These are phyloP conservation scores for Sesia bembeciformis DNA, from an alignment of 2,888 invertebrate genomes.

Conservation along the genomic window DNA sequence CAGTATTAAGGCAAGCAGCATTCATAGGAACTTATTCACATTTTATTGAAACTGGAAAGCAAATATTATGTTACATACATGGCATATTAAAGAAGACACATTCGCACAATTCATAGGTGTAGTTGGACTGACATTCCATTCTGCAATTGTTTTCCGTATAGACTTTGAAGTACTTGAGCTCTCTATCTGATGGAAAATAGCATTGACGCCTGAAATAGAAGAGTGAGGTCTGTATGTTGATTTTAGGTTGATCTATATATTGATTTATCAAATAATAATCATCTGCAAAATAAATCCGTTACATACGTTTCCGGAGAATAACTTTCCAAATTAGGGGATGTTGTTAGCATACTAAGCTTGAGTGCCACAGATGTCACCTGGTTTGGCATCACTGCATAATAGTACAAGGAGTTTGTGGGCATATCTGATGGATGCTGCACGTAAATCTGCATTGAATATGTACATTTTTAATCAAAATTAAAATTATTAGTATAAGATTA, in stretches of 20 bases:
- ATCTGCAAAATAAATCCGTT: background rate
- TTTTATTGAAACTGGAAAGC: too few species aligned
- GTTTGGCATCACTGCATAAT: conserved; percentile 5
- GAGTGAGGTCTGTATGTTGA: background rate
- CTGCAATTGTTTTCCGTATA: conserved; percentile 9
- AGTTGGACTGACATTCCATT: conserved; percentile 8
- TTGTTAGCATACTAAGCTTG: conserved; percentile 6
- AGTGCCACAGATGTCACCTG: conserved; percentile 8
- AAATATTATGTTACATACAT: conserved; percentile 3
- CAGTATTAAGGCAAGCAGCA: too few species aligned
- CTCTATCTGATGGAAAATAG: conserved; percentile 5
- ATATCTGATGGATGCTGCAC: conserved; percentile 8
- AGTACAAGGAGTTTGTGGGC: conserved; percentile 5
- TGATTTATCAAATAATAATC: too few species aligned
- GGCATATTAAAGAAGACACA: conserved; percentile 11
- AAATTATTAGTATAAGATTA: too few species aligned
- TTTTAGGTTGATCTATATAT: too few species aligned
- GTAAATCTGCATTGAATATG: conserved; percentile 3
- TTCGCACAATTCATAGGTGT: conserved; percentile 5
- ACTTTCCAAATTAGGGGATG: conserved; percentile 3
- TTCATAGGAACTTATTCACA: too few species aligned
- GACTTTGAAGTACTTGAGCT: conserved; percentile 6
- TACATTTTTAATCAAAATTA: too few species aligned
- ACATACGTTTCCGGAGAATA: conserved; percentile 2
- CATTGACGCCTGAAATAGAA: conserved; percentile 8